Percentiles rank a stretch among this genome's conserved stretches.
Evolutionary conservation across 2,797 vertebrate genomes (phyloP).

Genomic region (Anabacerthia variegaticeps): DNA sequence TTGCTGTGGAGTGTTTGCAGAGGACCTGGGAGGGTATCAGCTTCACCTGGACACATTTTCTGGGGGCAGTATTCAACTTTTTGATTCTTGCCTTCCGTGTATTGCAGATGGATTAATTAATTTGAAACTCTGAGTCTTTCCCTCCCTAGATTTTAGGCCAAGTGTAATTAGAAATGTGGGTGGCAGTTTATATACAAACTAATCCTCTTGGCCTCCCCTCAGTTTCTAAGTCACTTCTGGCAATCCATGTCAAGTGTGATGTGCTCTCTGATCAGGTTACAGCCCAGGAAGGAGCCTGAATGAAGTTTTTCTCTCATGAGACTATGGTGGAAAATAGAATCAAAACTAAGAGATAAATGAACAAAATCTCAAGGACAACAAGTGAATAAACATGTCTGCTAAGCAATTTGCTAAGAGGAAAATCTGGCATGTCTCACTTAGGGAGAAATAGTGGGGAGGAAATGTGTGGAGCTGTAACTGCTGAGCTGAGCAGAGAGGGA

Average conservation of each 20-base stretch:
- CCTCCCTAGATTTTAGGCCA: background rate
- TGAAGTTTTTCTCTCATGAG: background rate
- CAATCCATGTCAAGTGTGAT: background rate
- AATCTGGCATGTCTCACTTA: background rate
- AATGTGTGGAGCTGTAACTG: background rate
- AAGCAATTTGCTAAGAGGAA: background rate
- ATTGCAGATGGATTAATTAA: background rate
- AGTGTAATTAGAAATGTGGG: background rate
- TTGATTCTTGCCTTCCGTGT: background rate
- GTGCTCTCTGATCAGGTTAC: constrained; percentile 22
- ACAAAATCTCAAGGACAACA: constrained; percentile 35
- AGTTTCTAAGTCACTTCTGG: background rate
- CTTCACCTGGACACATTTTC: background rate
- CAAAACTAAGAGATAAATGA: constrained; percentile 4
- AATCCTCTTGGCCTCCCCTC: background rate
- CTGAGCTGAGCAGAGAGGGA: background rate
- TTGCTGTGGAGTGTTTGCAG: background rate
- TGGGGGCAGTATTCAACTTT: background rate
- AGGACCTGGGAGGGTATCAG: background rate
- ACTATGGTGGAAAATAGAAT: background rate
- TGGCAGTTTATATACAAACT: background rate
- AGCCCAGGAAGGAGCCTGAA: background rate
- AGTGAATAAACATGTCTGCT: background rate
- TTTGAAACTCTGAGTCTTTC: background rate
- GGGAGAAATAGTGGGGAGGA: background rate